Evolutionary conservation across 2,797 vertebrate species (phyloP).

Genomic region (Heterohyrax brucei): DNA sequence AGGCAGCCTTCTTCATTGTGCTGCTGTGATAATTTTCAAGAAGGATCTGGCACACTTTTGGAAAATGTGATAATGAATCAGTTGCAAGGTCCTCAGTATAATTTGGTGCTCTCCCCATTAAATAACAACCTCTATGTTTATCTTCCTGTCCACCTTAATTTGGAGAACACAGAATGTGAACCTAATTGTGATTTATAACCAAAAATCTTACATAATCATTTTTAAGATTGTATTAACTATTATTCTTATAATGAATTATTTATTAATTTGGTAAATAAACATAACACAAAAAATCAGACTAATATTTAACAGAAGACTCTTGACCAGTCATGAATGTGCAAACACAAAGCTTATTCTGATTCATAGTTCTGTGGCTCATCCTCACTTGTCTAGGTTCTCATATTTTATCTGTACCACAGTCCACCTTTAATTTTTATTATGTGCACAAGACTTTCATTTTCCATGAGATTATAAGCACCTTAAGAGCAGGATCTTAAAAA

Average conservation of each 20-base stretch:
- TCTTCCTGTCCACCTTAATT: neutral
- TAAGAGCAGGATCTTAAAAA: neutral
- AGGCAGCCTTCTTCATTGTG: neutral
- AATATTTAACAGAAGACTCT: neutral
- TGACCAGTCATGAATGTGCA: neutral
- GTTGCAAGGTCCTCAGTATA: neutral
- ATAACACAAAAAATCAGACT: neutral
- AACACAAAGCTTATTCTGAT: neutral
- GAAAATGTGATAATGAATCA: neutral
- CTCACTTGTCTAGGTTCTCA: neutral
- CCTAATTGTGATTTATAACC: neutral
- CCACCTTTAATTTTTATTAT: neutral
- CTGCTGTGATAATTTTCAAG: neutral
- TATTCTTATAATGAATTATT: neutral
- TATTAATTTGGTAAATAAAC: constrained; percentile 7
- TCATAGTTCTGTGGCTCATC: neutral
- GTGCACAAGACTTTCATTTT: constrained; percentile 3
- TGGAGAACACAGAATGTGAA: neutral
- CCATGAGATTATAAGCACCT: neutral
- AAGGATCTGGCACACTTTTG: neutral
- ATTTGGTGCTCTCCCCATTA: neutral
- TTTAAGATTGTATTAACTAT: too few relatives aligned
- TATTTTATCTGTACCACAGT: neutral
- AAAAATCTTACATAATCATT: neutral
- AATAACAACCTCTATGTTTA: neutral